These are phyloP conservation scores for Rugalucina vietnamica DNA, from an alignment of 2,888 invertebrate species.

Conservation along the genomic window DNA sequence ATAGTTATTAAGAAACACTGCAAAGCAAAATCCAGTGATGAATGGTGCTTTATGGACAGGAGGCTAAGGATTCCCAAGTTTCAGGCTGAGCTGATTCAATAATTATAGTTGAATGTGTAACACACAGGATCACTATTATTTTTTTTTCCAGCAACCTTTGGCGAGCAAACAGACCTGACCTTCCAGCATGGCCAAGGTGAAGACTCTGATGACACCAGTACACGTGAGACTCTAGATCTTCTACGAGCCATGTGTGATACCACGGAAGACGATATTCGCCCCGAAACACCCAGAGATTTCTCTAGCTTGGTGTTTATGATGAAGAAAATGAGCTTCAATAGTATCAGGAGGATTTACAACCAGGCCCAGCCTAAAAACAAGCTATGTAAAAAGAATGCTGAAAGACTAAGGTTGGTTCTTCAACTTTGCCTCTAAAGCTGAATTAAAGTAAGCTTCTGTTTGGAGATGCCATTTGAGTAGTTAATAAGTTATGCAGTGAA, in stretches of 20 bases:
- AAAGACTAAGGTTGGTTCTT: conserved; percentile 73
- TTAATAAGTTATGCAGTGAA: neutral
- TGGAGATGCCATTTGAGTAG: neutral
- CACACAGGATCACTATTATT: neutral
- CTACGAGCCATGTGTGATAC: conserved; percentile 74
- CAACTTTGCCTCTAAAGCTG: too few relatives aligned
- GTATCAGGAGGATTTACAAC: conserved; percentile 78
- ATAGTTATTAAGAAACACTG: too few relatives aligned
- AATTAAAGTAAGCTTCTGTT: neutral
- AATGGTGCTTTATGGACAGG: too few relatives aligned
- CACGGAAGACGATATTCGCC: conserved; percentile 81
- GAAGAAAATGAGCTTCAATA: conserved; percentile 79
- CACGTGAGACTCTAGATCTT: conserved; percentile 64
- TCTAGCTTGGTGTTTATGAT: conserved; percentile 84
- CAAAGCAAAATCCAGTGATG: too few relatives aligned
- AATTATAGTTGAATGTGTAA: too few relatives aligned
- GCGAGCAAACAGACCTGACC: conserved; percentile 36
- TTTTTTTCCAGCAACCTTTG: neutral
- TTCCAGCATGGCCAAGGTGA: conserved; percentile 59
- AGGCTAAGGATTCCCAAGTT: too few relatives aligned
- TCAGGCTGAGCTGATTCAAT: too few relatives aligned
- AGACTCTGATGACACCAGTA: conserved; percentile 25
- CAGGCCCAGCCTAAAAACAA: conserved; percentile 63
- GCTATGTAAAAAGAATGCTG: conserved; percentile 67
- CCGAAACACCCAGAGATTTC: conserved; percentile 84